Conservation (phyloP, 2,888 invertebrate genomes). For the Laspeyria flexula region DNA sequence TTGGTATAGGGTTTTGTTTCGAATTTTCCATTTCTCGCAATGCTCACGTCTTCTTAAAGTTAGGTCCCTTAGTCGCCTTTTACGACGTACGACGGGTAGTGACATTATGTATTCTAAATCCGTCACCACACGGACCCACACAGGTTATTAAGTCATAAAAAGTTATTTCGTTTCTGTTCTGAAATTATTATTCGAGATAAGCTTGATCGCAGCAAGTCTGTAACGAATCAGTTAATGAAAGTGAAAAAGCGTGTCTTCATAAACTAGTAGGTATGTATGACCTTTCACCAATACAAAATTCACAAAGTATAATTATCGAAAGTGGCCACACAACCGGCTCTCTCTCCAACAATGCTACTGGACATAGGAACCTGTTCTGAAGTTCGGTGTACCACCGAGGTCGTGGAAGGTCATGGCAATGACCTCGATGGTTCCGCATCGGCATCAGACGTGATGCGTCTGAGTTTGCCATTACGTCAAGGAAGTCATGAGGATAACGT, state of each 20-base stretch:
- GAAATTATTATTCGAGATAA: too few relatives aligned
- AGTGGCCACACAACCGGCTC: neutral
- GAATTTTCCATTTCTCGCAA: too few relatives aligned
- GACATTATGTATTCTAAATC: too few relatives aligned
- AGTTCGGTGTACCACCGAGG: conserved; percentile 43
- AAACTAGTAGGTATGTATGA: neutral
- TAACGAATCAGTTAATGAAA: neutral
- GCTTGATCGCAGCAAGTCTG: too few relatives aligned
- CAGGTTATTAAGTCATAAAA: too few relatives aligned
- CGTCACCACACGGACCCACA: too few relatives aligned
- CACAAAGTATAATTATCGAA: conserved; percentile 1
- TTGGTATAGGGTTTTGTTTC: too few relatives aligned
- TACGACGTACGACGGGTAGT: too few relatives aligned
- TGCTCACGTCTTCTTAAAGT: too few relatives aligned
- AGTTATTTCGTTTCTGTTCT: too few relatives aligned
- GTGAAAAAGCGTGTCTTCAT: neutral
- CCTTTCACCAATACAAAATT: neutral
- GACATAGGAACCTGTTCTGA: conserved; percentile 25
- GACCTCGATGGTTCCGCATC: conserved; percentile 47
- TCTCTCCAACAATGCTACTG: conserved; percentile 10
- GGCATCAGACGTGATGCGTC: conserved; percentile 22
- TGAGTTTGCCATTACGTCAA: conserved; percentile 5
- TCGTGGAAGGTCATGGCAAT: conserved; percentile 53
- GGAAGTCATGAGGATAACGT: neutral
- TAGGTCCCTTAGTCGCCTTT: too few relatives aligned